Conservation (phyloP, 2,888 invertebrate genomes). For the Chesias legatella region DNA sequence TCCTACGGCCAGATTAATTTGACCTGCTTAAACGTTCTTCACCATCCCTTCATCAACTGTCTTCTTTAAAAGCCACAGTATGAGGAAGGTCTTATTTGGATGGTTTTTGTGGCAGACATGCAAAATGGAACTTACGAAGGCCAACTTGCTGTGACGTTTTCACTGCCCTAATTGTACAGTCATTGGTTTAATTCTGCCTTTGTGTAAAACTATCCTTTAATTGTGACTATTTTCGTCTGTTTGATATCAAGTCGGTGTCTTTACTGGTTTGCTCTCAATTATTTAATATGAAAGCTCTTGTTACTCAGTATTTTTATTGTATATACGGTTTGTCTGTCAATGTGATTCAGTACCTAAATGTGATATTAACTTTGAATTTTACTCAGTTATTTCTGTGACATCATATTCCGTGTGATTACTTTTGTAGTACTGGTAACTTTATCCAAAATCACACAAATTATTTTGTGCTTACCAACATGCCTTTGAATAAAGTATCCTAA, state of each 20-base stretch:
- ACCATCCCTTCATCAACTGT: conserved; percentile 26
- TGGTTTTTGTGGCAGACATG: conserved; percentile 54
- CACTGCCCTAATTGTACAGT: conserved; percentile 31
- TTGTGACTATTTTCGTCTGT: conserved; percentile 9
- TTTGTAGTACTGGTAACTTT: conserved; percentile 3
- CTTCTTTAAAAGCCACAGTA: conserved; percentile 29
- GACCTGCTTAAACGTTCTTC: conserved; percentile 42
- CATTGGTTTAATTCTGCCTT: conserved; percentile 33
- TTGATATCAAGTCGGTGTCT: conserved; percentile 9
- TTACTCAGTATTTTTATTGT: too few relatives aligned
- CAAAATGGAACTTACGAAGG: conserved; percentile 62
- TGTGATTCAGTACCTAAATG: conserved; percentile 36
- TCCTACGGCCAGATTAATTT: conserved; percentile 50
- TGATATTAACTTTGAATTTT: conserved; percentile 26
- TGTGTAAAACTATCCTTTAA: conserved; percentile 30
- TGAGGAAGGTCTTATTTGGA: conserved; percentile 37
- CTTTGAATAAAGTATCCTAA: too few relatives aligned
- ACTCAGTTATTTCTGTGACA: conserved; percentile 34
- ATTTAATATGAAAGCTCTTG: too few relatives aligned
- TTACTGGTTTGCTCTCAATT: too few relatives aligned
- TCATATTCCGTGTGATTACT: conserved; percentile 19
- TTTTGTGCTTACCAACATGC: too few relatives aligned
- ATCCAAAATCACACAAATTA: too few relatives aligned
- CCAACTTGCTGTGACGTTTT: conserved; percentile 47
- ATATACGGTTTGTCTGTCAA: conserved; percentile 25